Evolutionary conservation across 1,140 invertebrate genomes (phyloP), one percentile per base, ranked within the genome.

Genomic region (Neodiprion virginianus): DNA sequence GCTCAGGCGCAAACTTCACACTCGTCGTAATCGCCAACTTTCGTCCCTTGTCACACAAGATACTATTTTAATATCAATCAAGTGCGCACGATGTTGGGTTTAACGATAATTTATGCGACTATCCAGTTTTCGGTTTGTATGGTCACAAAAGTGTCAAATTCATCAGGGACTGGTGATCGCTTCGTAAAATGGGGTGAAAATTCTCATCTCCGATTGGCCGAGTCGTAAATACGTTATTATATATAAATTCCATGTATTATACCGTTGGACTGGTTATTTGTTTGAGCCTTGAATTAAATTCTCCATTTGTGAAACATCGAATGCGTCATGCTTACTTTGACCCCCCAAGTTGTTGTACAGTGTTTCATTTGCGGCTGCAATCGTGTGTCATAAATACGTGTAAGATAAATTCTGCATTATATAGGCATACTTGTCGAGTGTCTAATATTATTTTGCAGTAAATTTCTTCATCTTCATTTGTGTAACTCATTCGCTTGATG

Each of bases 141-240:
- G 28, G 28, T 40, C 28, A 5, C 28, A 61, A 61, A 61, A 61
- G 53, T 61, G 53, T 61, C 53, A 61, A 61, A 8, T 61, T 5
- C n/a, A 8, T 61, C 28, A 40, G 28, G 28, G 53, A 61, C 53
- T 61, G 11, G 0, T 14, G 53, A 17, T 61, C 53, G 53, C 8
- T 61, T 61, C 53, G n/a, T 40, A 40, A 40, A 40, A 40, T 40
- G 28, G 28, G 28, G 28, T 40, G 28, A 40, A 61, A 61, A 61
- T 61, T 61, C 53, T 61, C 8, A 61, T 61, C 53, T 61, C 53
- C n/a, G 53, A 61, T 61, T 61, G 53, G 53, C n/a, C 53, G 53
- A 14, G 11, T 61, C 53, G 53, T 61, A 61, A 61, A 61, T 61
- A 61, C 53, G 28, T 5, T 40, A 40, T 40, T 40, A 40, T 40